These are phyloP conservation scores for Laticauda colubrina DNA, from an alignment of 2,113 vertebrate species.

Conservation along the genomic window DNA sequence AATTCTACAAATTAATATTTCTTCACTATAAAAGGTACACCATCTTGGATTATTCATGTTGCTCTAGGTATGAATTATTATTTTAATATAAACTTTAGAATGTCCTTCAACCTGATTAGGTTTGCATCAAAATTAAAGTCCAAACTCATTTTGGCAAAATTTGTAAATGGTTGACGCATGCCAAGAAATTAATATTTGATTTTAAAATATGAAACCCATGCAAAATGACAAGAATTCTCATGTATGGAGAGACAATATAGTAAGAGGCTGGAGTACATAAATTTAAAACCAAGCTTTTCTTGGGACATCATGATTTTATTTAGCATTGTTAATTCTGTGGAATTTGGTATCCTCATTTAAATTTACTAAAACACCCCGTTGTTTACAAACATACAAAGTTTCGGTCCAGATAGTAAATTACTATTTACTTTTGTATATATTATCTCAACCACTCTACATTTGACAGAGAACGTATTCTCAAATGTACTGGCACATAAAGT, in stretches of 20 bases:
- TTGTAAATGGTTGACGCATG: slow-evolving; percentile 28
- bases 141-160: slow-evolving; percentile 27
- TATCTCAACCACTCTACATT: not conserved
- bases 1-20: not conserved
- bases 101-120: not conserved
- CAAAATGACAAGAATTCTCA: slow-evolving; percentile 29
- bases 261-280: slow-evolving; percentile 22
- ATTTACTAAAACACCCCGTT: not conserved
- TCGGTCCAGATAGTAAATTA: not conserved
- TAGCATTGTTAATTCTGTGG: slow-evolving; percentile 19
- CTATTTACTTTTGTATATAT: not conserved
- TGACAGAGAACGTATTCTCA: not conserved
- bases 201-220: slow-evolving; percentile 41
- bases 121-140: not conserved
- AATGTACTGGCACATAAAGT: not conserved
- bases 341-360: not conserved
- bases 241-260: not conserved
- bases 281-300: slow-evolving; percentile 15
- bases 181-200: slow-evolving; percentile 50
- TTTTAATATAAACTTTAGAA: slow-evolving; percentile 25
- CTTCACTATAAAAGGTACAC: not conserved
- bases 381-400: not conserved
- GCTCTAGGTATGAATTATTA: not conserved
- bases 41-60: accelerated
- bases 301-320: slow-evolving; percentile 40